These are phyloP conservation scores for Dynastes grantii DNA, from an alignment of 2,888 invertebrate species.

Conservation along the genomic window DNA sequence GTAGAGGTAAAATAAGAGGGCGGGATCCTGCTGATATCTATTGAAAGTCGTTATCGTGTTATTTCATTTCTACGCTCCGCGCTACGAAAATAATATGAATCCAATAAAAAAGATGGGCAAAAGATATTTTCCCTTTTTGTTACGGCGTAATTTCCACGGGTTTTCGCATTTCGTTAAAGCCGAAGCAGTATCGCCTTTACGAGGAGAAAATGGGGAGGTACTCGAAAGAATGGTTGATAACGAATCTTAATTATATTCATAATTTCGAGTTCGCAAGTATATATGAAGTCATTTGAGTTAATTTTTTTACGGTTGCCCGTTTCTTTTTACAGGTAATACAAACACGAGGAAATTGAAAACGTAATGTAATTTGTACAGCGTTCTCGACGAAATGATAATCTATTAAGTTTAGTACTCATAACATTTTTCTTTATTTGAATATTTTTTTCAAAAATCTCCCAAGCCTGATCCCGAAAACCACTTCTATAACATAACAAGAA, in stretches of 20 bases:
- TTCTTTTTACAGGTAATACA: not conserved
- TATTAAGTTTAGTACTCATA: no score
- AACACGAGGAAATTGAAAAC: not conserved
- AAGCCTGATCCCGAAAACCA: no score
- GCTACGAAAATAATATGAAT: constrained; percentile 34
- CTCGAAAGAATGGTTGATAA: not conserved
- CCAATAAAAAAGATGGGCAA: constrained; percentile 27
- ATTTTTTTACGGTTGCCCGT: not conserved
- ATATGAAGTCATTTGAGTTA: not conserved
- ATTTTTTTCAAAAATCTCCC: no score
- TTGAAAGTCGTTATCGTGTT: constrained; percentile 39
- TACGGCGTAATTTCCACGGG: constrained; percentile 9
- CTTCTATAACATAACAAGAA: no score
- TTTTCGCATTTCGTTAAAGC: not conserved
- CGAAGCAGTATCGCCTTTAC: not conserved
- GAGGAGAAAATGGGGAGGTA: not conserved
- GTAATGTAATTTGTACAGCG: not conserved
- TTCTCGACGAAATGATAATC: no score
- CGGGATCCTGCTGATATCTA: constrained; percentile 21
- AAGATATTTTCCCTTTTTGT: constrained; percentile 33
- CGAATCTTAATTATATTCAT: constrained; percentile 11
- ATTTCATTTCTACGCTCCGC: constrained; percentile 8
- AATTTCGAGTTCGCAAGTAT: not conserved
- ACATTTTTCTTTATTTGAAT: no score
- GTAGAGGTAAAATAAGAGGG: constrained; percentile 27